phyloP scores from a whole-genome alignment of 2,888 invertebrate genomes.

The Brachyptera risi region DNA sequence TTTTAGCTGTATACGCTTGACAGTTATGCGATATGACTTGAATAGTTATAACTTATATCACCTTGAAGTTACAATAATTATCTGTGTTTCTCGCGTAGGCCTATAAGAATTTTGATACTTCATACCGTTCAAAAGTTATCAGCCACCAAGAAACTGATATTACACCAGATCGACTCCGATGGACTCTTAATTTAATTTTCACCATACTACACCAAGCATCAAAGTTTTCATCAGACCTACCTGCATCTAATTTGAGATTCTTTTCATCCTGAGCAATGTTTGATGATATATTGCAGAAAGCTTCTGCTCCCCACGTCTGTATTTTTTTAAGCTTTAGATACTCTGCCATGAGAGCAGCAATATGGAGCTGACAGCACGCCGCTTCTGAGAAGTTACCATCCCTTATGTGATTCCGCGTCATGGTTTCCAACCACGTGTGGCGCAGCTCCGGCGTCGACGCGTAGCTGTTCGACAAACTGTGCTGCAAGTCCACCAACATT shows the following conservation, averaged over 20 bases:
- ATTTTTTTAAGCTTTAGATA: constrained; percentile 75
- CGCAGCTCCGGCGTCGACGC: constrained; percentile 91
- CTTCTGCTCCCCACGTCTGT: constrained; percentile 81
- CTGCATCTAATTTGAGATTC: constrained; percentile 77
- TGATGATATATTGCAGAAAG: constrained; percentile 75
- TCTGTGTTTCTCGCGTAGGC: too few relatives aligned
- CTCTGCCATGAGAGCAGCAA: constrained; percentile 92
- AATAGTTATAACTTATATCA: too few relatives aligned
- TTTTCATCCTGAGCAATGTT: constrained; percentile 86
- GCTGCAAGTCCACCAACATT: constrained; percentile 84
- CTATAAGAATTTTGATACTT: too few relatives aligned
- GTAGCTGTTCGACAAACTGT: constrained; percentile 73
- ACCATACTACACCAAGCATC: too few relatives aligned
- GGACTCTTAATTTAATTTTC: too few relatives aligned
- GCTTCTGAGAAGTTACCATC: constrained; percentile 89
- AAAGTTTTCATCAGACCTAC: too few relatives aligned
- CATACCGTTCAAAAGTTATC: too few relatives aligned
- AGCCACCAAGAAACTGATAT: too few relatives aligned
- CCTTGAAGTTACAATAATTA: too few relatives aligned
- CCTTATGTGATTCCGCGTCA: constrained; percentile 80
- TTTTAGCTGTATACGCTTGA: too few relatives aligned
- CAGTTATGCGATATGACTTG: too few relatives aligned
- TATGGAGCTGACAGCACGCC: constrained; percentile 91
- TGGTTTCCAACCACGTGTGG: constrained; percentile 93
- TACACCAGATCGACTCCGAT: too few relatives aligned